Evolutionary conservation across 2,113 vertebrate genomes (phyloP), one percentile per base, ranked within the genome.

Genomic region (Ibidorhyncha struthersii): DNA sequence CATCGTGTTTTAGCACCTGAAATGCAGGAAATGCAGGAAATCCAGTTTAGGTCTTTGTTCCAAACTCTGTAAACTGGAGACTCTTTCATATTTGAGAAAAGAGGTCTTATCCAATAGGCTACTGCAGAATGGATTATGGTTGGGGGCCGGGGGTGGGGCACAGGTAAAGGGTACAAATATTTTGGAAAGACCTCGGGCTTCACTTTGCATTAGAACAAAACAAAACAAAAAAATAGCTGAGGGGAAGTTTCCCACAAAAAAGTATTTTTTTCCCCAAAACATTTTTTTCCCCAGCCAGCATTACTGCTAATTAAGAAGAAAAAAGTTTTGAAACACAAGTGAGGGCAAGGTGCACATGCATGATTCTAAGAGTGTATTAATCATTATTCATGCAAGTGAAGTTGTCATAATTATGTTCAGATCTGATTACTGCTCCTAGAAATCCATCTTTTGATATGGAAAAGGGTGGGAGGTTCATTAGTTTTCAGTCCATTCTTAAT

Each of bases 241-340:
- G 7, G 5, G 30, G 4, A 90, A 36, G 6, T 55, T 91, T 56
- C 27, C 4, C 13, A 20, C 10, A 23, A 36, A 69, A 56, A 53
- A n/a, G 22, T 49, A 49, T 23, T 62, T 40, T 50, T 38, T 47
- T 22, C 8, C 5, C 15, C 6, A n/a, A 74, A 73, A 15, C 1
- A 17, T 34, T 9, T 3, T 17, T 18, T 21, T 14, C 11, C 19
- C 11, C 16, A 49, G 25, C 0, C 7, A n/a, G 4, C 23, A 23
- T 47, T 81, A 40, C 56, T 86, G 81, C 20, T 30, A 87, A 90
- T 84, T 63, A 41, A 43, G 40, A 81, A 81, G 9, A 59, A 62
- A 74, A 16, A 0, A 32, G 7, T 52, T 89, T 73, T 55, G 27
- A 94, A 94, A 78, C 19, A 49, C 8, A 66, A 69, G 55, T 36